Evolutionary conservation across 2,888 invertebrate species (phyloP).

Genomic region (Allolobophora icterica): DNA sequence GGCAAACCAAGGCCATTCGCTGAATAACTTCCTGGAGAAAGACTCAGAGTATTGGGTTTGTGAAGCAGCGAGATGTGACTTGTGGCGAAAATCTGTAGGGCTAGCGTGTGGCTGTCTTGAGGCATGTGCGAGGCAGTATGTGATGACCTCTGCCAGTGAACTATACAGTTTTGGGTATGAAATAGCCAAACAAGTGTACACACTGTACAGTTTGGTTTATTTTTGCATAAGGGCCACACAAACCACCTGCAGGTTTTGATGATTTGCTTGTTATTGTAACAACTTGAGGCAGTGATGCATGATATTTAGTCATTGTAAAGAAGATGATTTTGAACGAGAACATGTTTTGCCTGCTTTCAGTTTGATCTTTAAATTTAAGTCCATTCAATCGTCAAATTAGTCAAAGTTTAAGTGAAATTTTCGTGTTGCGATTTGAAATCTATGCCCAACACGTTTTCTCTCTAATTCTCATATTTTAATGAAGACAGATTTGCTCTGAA

Average conservation of each 20-base stretch:
- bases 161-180: background rate
- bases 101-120: background rate
- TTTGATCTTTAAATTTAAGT: background rate
- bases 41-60: background rate
- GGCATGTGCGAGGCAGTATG: background rate
- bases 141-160: background rate
- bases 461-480: too few relatives aligned
- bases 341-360: background rate
- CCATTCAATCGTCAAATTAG: background rate
- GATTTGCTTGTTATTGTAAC: background rate
- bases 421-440: background rate
- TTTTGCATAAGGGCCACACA: background rate
- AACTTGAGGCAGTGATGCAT: background rate
- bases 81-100: background rate
- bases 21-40: background rate
- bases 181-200: too few relatives aligned
- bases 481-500: too few relatives aligned
- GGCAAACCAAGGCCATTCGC: background rate
- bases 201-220: background rate
- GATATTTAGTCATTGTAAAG: constrained; percentile 3
- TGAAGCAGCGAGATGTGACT: background rate
- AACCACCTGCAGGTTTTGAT: background rate
- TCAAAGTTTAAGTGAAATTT: background rate
- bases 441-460: too few relatives aligned
- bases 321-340: constrained; percentile 1